Conservation (phyloP, 2,888 invertebrate species). For the Sialis fuliginosa region DNA sequence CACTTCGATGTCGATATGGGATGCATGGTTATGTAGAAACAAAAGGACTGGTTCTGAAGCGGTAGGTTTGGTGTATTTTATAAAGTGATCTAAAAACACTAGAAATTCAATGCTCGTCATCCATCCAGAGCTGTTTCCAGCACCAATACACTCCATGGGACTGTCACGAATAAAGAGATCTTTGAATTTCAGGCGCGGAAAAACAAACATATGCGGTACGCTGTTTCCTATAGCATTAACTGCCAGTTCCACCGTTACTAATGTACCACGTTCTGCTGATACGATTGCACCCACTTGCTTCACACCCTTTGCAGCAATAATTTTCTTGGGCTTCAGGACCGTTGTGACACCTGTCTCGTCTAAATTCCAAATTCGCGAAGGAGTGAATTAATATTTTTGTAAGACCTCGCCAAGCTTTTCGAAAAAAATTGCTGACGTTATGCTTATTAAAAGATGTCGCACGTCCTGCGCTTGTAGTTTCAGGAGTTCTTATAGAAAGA, state of each 20-base stretch:
- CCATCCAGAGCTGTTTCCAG: slow-evolving; percentile 17
- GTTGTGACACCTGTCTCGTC: slow-evolving; percentile 6
- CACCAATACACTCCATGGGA: slow-evolving; percentile 16
- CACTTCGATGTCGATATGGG: slow-evolving; percentile 14
- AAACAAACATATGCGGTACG: slow-evolving; percentile 15
- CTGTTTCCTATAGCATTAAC: slow-evolving; percentile 12
- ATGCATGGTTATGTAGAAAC: slow-evolving; percentile 16
- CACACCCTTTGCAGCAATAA: slow-evolving; percentile 4
- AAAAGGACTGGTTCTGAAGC: slow-evolving; percentile 13
- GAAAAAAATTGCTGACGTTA: not conserved
- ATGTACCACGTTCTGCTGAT: slow-evolving; percentile 10
- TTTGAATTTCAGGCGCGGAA: slow-evolving; percentile 14
- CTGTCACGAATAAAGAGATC: slow-evolving; percentile 12
- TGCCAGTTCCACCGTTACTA: slow-evolving; percentile 11
- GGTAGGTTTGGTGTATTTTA: slow-evolving; percentile 11
- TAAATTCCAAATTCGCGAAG: slow-evolving; percentile 1
- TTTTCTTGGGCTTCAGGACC: slow-evolving; percentile 1
- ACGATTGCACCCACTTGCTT: slow-evolving; percentile 8
- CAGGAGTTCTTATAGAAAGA: slow-evolving; percentile 11
- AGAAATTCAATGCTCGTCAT: slow-evolving; percentile 14
- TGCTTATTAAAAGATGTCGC: slow-evolving; percentile 9
- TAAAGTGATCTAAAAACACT: slow-evolving; percentile 16
- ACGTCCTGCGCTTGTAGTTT: slow-evolving; percentile 12
- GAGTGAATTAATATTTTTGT: not conserved
- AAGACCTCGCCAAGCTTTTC: not conserved